Percentiles rank a stretch among this genome's conserved stretches.
Evolutionary conservation across 2,797 vertebrate genomes (phyloP).

Genomic region (Galagoides demidoff): DNA sequence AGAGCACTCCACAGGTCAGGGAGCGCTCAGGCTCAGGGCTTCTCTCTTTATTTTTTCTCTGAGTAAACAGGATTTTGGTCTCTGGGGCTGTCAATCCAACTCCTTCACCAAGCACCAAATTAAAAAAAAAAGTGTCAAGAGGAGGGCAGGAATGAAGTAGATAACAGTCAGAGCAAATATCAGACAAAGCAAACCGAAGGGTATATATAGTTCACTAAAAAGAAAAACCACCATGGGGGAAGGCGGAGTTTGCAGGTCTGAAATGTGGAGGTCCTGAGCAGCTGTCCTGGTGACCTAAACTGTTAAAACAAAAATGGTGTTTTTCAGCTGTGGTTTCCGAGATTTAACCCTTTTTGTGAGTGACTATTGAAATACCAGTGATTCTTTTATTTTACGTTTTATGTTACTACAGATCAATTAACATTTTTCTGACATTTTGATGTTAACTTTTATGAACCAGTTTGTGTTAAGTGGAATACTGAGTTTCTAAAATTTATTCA

Average conservation of each 20-base stretch:
- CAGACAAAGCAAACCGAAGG: slow-evolving; percentile 59
- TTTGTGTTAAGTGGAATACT: not conserved
- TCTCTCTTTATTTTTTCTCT: slow-evolving; percentile 49
- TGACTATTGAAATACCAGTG: not conserved
- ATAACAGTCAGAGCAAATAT: slow-evolving; percentile 62
- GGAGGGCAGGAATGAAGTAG: slow-evolving; percentile 49
- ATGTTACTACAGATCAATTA: not conserved
- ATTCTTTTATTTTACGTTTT: not conserved
- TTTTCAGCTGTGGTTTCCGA: not conserved
- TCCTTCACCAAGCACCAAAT: not conserved
- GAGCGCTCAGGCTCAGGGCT: not conserved
- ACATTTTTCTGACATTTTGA: slow-evolving; percentile 6
- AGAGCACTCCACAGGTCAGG: accelerated
- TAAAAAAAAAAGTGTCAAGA: not conserved
- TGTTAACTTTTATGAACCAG: not conserved
- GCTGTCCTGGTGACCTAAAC: too few species aligned
- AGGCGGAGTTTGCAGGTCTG: not conserved
- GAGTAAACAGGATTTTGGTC: slow-evolving; percentile 53
- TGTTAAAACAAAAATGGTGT: not conserved
- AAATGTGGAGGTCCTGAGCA: not conserved
- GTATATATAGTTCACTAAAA: not conserved
- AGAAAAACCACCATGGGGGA: not conserved
- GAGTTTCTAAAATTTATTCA: not conserved
- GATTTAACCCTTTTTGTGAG: not conserved
- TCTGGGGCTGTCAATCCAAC: slow-evolving; percentile 29